Percentiles rank a stretch among this genome's conserved stretches.
Conservation (phyloP, 2,888 invertebrate genomes). For the Pharmacophagus antenor region DNA sequence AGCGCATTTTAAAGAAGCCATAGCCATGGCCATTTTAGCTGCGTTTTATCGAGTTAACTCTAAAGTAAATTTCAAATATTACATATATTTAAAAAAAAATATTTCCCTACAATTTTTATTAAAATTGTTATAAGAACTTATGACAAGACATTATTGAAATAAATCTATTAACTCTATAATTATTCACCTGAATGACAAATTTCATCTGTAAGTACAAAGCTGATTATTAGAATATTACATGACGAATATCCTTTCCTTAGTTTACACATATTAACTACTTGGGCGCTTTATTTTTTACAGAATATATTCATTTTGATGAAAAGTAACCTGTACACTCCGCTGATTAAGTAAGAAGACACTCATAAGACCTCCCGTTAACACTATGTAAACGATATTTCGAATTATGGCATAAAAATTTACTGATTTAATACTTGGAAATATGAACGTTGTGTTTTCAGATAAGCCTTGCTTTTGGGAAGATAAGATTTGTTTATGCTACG, state of each 20-base stretch:
- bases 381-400: neutral
- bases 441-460: constrained; percentile 55
- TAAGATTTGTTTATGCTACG: constrained; percentile 68
- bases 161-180: too few relatives aligned
- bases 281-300: too few relatives aligned
- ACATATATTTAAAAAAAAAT: too few relatives aligned
- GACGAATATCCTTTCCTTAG: neutral
- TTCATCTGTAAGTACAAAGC: too few relatives aligned
- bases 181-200: too few relatives aligned
- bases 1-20: constrained; percentile 17
- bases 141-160: too few relatives aligned
- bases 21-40: constrained; percentile 3
- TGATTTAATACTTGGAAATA: constrained; percentile 20
- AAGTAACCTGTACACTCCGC: neutral
- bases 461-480: constrained; percentile 55
- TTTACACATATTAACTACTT: neutral
- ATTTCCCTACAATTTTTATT: too few relatives aligned
- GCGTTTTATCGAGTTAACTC: too few relatives aligned
- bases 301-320: neutral
- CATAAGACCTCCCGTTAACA: neutral
- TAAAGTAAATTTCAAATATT: too few relatives aligned
- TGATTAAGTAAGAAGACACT: too few relatives aligned
- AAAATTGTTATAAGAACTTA: too few relatives aligned
- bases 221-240: too few relatives aligned
- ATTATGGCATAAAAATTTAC: constrained; percentile 13